Evolutionary conservation across 2,797 vertebrate species (phyloP).

Genomic region (Liparis tanakae): DNA sequence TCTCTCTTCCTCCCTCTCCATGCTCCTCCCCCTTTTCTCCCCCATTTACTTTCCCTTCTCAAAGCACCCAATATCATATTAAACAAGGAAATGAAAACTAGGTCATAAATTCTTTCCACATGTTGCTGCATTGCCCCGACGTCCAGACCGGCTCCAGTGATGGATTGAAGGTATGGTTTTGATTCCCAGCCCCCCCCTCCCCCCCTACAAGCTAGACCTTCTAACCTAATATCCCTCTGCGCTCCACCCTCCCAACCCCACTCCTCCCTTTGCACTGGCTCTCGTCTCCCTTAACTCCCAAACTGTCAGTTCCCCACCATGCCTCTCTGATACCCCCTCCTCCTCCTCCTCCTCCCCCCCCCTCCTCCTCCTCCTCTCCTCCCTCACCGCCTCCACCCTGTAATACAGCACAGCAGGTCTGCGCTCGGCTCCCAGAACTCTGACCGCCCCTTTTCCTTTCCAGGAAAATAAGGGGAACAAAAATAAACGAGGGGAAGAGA

Average conservation of each 20-base stretch:
- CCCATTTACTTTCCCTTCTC: slow-evolving; percentile 37
- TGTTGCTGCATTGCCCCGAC: slow-evolving; percentile 77
- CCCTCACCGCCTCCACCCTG: slow-evolving; percentile 35
- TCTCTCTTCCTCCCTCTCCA: slow-evolving; percentile 10
- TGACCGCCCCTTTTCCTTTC: slow-evolving; percentile 33
- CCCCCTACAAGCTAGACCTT: slow-evolving; percentile 40
- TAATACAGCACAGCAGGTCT: slow-evolving; percentile 43
- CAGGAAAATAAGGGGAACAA: slow-evolving; percentile 37
- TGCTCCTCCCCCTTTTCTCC: slow-evolving; percentile 49
- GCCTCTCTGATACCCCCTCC: slow-evolving; percentile 3
- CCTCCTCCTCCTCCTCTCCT: slow-evolving; percentile 10
- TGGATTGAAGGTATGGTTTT: slow-evolving; percentile 82
- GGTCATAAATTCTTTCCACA: slow-evolving; percentile 89
- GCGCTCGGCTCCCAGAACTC: slow-evolving; percentile 39
- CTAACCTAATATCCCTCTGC: slow-evolving; percentile 60
- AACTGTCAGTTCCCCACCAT: slow-evolving; percentile 55
- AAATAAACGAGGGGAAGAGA: slow-evolving; percentile 8
- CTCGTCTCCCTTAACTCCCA: slow-evolving; percentile 53
- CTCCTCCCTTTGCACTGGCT: slow-evolving; percentile 49
- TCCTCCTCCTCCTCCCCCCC: background rate
- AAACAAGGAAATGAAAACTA: slow-evolving; percentile 87
- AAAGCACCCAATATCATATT: slow-evolving; percentile 71
- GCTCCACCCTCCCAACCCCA: slow-evolving; percentile 54
- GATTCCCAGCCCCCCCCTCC: slow-evolving; percentile 65
- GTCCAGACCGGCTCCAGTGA: slow-evolving; percentile 75